Conservation (phyloP, 2,888 invertebrate species). For the Diogma glabrata region DNA sequence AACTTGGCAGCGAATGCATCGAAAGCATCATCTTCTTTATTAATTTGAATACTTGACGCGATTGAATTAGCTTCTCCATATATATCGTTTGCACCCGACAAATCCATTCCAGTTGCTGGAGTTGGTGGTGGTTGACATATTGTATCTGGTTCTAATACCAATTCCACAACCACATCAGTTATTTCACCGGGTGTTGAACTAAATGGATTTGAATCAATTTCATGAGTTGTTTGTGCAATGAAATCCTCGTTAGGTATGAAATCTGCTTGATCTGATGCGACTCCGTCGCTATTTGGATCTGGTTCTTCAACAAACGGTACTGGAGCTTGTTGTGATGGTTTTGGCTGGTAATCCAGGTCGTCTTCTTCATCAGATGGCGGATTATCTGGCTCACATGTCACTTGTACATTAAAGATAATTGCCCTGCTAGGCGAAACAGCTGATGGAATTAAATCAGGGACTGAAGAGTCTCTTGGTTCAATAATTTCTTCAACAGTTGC, state of each 20-base stretch:
- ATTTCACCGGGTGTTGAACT: neutral
- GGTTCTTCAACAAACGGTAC: conserved; percentile 16
- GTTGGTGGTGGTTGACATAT: conserved; percentile 6
- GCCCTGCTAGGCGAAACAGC: neutral
- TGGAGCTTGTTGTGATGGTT: conserved; percentile 18
- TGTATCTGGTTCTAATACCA: neutral
- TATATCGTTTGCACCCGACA: neutral
- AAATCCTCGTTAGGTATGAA: too few species aligned
- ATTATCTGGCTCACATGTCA: conserved; percentile 28
- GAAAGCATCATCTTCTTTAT: conserved; percentile 46
- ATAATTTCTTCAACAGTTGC: conserved; percentile 8
- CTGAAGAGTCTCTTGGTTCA: conserved; percentile 27
- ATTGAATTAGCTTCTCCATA: neutral
- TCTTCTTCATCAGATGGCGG: conserved; percentile 36
- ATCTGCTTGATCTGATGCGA: neutral
- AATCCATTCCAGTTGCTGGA: conserved; percentile 13
- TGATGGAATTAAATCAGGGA: conserved; percentile 27
- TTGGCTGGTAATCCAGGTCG: conserved; percentile 22
- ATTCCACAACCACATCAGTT: neutral
- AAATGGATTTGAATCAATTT: neutral
- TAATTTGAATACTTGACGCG: conserved; percentile 11
- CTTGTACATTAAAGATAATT: conserved; percentile 2
- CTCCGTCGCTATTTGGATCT: conserved; percentile 10
- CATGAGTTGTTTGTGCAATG: neutral
- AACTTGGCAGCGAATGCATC: conserved; percentile 87